Evolutionary conservation across 1,140 invertebrate species (phyloP).

Genomic region (Neodiprion virginianus): DNA sequence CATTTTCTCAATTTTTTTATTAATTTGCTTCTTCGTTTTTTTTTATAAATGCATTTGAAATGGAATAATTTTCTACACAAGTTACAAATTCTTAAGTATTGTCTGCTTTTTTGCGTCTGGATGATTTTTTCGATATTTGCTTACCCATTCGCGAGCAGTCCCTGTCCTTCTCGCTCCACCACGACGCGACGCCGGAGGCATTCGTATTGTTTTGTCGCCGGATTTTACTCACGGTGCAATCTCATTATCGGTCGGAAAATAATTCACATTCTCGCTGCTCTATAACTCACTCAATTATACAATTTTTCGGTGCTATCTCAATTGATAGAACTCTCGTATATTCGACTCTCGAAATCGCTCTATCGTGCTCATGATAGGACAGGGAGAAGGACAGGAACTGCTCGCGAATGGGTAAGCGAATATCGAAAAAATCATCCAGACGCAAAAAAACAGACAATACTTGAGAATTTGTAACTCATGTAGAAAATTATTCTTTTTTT

Average conservation of each 20-base stretch:
- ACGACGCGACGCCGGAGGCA: not conserved
- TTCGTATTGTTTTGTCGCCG: conserved; percentile 6
- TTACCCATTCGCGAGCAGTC: not conserved
- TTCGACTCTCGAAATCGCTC: conserved; percentile 3
- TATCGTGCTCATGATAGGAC: not conserved
- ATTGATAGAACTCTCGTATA: conserved; percentile 9
- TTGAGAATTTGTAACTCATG: not conserved
- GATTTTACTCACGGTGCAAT: too few species aligned
- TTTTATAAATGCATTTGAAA: not conserved
- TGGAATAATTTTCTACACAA: not conserved
- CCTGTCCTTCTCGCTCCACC: conserved; percentile 10
- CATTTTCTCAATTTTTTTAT: not conserved
- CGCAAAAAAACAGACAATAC: too few species aligned
- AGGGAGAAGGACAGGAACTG: conserved; percentile 10
- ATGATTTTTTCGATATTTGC: too few species aligned
- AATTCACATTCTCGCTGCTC: not conserved
- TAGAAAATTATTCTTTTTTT: conserved; percentile 1
- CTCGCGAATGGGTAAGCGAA: not conserved
- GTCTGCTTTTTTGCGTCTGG: too few species aligned
- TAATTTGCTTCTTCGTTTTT: not conserved
- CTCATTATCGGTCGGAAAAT: too few species aligned
- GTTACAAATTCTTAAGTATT: not conserved
- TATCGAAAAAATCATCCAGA: too few species aligned
- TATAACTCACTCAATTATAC: conserved; percentile 2
- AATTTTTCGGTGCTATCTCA: conserved; percentile 3